Conservation (phyloP, 2,797 vertebrate genomes). For the Heterohyrax brucei region DNA sequence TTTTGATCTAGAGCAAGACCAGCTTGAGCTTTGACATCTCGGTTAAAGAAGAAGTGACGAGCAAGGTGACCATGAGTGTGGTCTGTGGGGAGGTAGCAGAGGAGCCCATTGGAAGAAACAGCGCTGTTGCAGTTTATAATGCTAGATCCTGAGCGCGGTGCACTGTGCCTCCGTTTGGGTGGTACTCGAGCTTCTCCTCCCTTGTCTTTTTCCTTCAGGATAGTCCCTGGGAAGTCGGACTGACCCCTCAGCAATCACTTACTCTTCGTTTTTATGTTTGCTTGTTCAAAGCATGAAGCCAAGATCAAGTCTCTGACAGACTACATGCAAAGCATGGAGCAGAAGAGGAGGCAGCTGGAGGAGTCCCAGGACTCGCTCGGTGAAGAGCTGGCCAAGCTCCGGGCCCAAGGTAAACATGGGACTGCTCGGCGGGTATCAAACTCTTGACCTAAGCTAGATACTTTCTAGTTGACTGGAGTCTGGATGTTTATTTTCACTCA, state of each 20-base stretch:
- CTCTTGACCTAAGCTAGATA: not conserved
- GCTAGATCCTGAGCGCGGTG: not conserved
- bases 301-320: conserved; percentile 96
- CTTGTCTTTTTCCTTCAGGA: rapidly evolving
- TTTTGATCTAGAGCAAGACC: not conserved
- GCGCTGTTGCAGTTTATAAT: not conserved
- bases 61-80: not conserved
- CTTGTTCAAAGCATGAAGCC: conserved; percentile 93
- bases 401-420: conserved; percentile 93
- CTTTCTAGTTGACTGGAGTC: conserved; percentile 3
- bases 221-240: not conserved
- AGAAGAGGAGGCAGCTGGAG: conserved; percentile 96
- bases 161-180: rapidly evolving
- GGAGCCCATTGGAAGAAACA: not conserved
- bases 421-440: not conserved
- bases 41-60: not conserved
- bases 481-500: conserved; percentile 13
- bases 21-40: not conserved
- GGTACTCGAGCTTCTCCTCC: not conserved
- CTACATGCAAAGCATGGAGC: conserved; percentile 97
- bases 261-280: conserved; percentile 12
- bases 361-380: conserved; percentile 96
- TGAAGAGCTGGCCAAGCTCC: conserved; percentile 96
- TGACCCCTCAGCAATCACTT: not conserved
- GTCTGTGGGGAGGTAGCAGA: not conserved